Percentiles rank a stretch among this genome's conserved stretches.
Evolutionary conservation across 1,140 invertebrate species (phyloP).

Genomic region (Scaptomyza hsui): DNA sequence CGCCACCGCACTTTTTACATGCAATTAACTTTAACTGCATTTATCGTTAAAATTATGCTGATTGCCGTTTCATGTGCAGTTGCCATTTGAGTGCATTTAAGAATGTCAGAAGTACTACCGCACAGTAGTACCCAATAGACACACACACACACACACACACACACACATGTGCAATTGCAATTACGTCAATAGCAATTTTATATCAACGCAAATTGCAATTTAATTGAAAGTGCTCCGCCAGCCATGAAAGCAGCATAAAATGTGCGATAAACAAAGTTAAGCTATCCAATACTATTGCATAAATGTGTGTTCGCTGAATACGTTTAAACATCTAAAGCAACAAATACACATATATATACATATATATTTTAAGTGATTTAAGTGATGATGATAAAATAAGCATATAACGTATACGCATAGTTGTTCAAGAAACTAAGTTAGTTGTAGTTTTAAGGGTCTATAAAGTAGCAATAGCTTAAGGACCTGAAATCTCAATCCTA

Average conservation of each 20-base stretch:
- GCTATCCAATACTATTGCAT: neutral
- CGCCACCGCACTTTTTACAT: constrained; percentile 22
- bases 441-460: too few species aligned
- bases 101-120: constrained; percentile 10
- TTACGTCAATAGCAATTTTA: constrained; percentile 60
- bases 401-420: neutral
- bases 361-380: neutral
- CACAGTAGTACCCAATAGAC: constrained; percentile 17
- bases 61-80: constrained; percentile 47
- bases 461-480: too few species aligned
- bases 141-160: constrained; percentile 15
- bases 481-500: too few species aligned
- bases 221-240: constrained; percentile 59
- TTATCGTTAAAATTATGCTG: constrained; percentile 51
- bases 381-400: neutral
- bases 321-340: neutral
- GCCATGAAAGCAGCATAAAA: constrained; percentile 19
- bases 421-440: neutral
- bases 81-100: constrained; percentile 33
- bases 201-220: constrained; percentile 63
- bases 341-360: neutral
- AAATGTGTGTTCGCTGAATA: too few species aligned
- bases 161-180: neutral
- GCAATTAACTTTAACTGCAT: constrained; percentile 57
- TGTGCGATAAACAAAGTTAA: constrained; percentile 6